Evolutionary conservation across 2,888 invertebrate species (phyloP).

Genomic region (Molanna angustata): DNA sequence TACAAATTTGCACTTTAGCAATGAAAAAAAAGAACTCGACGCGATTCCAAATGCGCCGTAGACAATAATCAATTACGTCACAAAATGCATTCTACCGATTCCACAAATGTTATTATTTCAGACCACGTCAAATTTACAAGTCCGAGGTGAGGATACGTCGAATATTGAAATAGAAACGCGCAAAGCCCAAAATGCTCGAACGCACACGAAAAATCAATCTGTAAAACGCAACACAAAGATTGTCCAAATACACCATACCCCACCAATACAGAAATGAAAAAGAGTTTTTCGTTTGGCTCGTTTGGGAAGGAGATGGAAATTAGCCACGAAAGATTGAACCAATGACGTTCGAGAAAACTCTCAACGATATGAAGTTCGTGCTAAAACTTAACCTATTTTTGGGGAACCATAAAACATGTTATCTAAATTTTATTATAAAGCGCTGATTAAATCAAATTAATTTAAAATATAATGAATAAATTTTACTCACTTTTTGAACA

Average conservation of each 20-base stretch:
- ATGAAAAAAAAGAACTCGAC: constrained; percentile 17
- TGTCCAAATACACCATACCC: too few species aligned
- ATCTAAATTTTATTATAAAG: not conserved
- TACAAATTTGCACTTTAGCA: too few species aligned
- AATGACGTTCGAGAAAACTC: constrained; percentile 4
- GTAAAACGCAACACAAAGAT: too few species aligned
- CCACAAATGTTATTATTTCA: too few species aligned
- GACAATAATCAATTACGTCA: constrained; percentile 29
- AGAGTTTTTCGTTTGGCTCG: too few species aligned
- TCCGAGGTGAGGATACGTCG: too few species aligned
- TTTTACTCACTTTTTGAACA: constrained; percentile 55
- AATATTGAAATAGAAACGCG: too few species aligned
- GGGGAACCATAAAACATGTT: constrained; percentile 5
- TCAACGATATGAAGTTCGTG: constrained; percentile 9
- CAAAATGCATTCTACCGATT: constrained; percentile 22
- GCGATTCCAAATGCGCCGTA: constrained; percentile 16
- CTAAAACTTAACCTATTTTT: constrained; percentile 20
- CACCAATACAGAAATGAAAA: too few species aligned
- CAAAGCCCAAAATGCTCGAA: too few species aligned
- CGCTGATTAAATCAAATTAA: constrained; percentile 3
- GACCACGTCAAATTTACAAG: constrained; percentile 4
- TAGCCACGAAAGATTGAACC: constrained; percentile 8
- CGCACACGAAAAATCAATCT: too few species aligned
- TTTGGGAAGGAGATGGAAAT: constrained; percentile 5
- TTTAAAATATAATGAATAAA: not conserved